A percentile compares a stretch with the other conserved stretches of the same genome.
These are phyloP conservation scores for Syngnathus scovelli DNA, from an alignment of 2,113 vertebrate species.

Conservation along the genomic window DNA sequence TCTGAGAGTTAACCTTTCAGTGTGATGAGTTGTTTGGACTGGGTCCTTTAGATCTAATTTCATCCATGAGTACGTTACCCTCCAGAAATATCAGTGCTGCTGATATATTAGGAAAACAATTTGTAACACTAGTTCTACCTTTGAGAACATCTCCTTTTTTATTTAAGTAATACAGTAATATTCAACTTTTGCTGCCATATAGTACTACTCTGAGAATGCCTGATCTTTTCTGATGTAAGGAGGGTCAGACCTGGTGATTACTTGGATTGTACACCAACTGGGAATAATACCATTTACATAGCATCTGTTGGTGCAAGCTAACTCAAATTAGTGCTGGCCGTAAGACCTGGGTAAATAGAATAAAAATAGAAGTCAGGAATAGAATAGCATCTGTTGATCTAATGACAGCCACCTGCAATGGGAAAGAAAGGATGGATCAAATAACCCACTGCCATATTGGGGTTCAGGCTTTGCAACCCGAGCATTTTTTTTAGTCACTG, in stretches of 20 bases:
- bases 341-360: too few relatives aligned
- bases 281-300: too few relatives aligned
- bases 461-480: too few relatives aligned
- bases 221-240: neutral
- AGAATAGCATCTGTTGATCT: neutral
- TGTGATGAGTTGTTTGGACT: neutral
- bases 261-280: too few relatives aligned
- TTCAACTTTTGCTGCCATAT: neutral
- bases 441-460: too few relatives aligned
- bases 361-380: too few relatives aligned
- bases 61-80: neutral
- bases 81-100: neutral
- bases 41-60: neutral
- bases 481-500: too few relatives aligned
- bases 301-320: too few relatives aligned
- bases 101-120: slow-evolving; percentile 11
- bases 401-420: neutral
- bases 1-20: neutral
- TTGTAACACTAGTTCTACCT: neutral
- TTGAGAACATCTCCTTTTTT: neutral
- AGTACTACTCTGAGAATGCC: neutral
- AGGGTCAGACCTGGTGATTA: too few relatives aligned
- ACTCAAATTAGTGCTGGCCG: too few relatives aligned
- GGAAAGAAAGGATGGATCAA: neutral
- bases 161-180: slow-evolving; percentile 7